Conservation (phyloP, 2,797 vertebrate genomes). For the Ctenopoma multispine region DNA sequence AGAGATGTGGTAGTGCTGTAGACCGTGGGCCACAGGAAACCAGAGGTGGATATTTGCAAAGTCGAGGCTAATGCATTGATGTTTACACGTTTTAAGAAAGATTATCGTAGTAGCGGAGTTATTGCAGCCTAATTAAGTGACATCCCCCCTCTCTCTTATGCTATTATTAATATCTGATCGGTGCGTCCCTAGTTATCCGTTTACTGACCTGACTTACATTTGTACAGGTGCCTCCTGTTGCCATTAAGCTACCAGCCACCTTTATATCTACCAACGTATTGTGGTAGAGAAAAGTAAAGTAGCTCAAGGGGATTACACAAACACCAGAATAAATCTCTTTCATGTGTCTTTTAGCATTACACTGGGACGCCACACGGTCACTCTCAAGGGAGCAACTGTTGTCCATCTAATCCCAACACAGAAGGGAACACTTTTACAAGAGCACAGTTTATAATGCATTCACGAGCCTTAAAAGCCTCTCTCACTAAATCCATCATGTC, state of each 20-base stretch:
- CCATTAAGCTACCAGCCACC: slow-evolving; percentile 29
- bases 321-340: slow-evolving; percentile 67
- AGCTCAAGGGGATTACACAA: slow-evolving; percentile 74
- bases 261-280: slow-evolving; percentile 59
- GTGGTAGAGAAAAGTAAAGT: slow-evolving; percentile 56
- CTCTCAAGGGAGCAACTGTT: slow-evolving; percentile 70
- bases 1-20: background rate
- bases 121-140: too few species aligned
- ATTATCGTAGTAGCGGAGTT: too few species aligned
- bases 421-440: slow-evolving; percentile 60
- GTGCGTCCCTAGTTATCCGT: too few species aligned
- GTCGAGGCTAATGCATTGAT: too few species aligned
- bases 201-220: too few species aligned
- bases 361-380: slow-evolving; percentile 39
- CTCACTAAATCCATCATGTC: slow-evolving; percentile 63
- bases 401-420: slow-evolving; percentile 67
- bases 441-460: slow-evolving; percentile 64
- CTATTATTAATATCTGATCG: too few species aligned
- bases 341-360: slow-evolving; percentile 67
- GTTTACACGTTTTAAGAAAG: too few species aligned
- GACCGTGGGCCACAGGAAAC: background rate
- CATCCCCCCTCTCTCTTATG: too few species aligned
- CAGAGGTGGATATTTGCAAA: too few species aligned
- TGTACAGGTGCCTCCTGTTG: slow-evolving; percentile 3
- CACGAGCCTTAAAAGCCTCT: slow-evolving; percentile 70